These are phyloP conservation scores for Strigops habroptila DNA, from an alignment of 2,113 vertebrate genomes.

Conservation along the genomic window DNA sequence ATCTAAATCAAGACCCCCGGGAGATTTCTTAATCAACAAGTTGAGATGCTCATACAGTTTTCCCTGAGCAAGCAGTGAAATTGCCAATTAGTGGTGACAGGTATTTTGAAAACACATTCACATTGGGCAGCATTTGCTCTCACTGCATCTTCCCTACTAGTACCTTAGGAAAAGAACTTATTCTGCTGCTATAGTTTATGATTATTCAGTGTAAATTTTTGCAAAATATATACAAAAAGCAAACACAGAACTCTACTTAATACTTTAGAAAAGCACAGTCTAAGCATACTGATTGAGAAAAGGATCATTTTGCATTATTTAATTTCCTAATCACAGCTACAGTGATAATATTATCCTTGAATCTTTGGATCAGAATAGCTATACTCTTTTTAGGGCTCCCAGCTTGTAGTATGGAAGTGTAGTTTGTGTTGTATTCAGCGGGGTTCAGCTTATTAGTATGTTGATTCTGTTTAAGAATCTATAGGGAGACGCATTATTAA, in stretches of 20 bases:
- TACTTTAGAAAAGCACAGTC: neutral
- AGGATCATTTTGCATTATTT: neutral
- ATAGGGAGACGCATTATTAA: neutral
- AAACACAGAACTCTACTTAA: neutral
- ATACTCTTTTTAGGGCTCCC: neutral
- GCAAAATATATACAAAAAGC: neutral
- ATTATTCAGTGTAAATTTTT: neutral
- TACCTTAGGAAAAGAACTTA: neutral
- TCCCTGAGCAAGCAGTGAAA: neutral
- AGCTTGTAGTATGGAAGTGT: neutral
- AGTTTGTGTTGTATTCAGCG: neutral
- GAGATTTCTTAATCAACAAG: neutral
- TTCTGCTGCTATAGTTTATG: neutral
- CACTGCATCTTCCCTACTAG: neutral
- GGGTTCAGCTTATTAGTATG: neutral
- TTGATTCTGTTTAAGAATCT: neutral
- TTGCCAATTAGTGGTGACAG: slow-evolving; percentile 5
- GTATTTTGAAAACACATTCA: neutral
- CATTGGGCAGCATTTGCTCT: neutral
- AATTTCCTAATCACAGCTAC: neutral
- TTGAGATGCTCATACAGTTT: neutral
- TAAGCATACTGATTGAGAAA: neutral
- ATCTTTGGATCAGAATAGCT: neutral
- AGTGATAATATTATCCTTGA: neutral
- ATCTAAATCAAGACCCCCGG: neutral